Conservation (phyloP, 2,888 invertebrate genomes). For the Rhopalosiphum nymphaeae region DNA sequence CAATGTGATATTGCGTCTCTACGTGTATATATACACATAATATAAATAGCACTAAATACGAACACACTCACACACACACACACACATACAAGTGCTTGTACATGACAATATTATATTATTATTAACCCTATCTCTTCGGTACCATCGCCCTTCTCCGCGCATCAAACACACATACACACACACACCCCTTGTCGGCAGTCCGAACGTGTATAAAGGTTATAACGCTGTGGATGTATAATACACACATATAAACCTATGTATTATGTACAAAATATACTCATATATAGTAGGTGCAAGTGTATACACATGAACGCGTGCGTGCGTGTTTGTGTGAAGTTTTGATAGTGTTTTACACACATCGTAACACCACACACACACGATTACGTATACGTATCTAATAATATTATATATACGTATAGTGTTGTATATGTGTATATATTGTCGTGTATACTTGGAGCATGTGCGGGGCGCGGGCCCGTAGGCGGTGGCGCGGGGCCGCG, state of each 20-base stretch:
- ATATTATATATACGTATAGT: background rate
- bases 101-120: conserved; percentile 12
- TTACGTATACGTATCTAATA: background rate
- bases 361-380: background rate
- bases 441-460: background rate
- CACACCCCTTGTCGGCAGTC: background rate
- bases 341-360: conserved; percentile 33
- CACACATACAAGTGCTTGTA: background rate
- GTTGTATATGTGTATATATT: background rate
- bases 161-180: background rate
- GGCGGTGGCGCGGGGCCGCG: background rate
- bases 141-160: conserved; percentile 30
- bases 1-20: conserved; percentile 3
- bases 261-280: background rate
- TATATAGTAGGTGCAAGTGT: background rate
- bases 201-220: background rate
- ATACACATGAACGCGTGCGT: background rate
- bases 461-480: background rate
- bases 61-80: background rate
- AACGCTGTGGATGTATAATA: background rate
- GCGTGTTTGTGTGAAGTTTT: conserved; percentile 1
- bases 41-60: background rate
- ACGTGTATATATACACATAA: background rate
- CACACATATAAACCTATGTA: background rate
- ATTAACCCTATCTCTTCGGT: conserved; percentile 45